Evolutionary conservation across 2,113 vertebrate genomes (phyloP).

Genomic region (Melanostigma gelatinosum): DNA sequence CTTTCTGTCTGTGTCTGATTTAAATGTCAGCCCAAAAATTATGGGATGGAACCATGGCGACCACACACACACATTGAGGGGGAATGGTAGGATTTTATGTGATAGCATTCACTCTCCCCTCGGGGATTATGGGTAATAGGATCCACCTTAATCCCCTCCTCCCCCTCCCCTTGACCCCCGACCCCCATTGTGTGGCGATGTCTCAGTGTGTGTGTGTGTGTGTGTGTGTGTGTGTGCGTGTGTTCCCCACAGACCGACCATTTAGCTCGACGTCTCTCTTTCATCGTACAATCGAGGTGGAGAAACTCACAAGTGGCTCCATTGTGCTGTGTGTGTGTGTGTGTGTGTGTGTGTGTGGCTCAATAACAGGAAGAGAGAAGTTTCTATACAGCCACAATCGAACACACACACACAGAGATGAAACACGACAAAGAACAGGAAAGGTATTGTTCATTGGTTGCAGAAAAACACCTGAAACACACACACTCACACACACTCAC

Average conservation of each 20-base stretch:
- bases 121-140: conserved; percentile 68
- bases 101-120: conserved; percentile 56
- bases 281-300: conserved; percentile 32
- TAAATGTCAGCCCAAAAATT: conserved; percentile 65
- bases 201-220: conserved; percentile 15
- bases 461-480: conserved; percentile 48
- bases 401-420: conserved; percentile 50
- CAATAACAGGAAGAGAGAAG: conserved; percentile 51
- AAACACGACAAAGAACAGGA: conserved; percentile 62
- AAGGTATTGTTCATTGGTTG: conserved; percentile 60
- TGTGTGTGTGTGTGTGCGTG: conserved; percentile 30
- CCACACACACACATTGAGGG: conserved; percentile 15
- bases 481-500: neutral
- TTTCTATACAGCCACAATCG: conserved; percentile 17
- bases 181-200: conserved; percentile 44
- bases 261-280: conserved; percentile 48
- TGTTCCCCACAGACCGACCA: conserved; percentile 21
- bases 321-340: conserved; percentile 32
- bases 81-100: conserved; percentile 61
- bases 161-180: conserved; percentile 47
- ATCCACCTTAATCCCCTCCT: conserved; percentile 52
- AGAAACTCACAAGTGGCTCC: conserved; percentile 59
- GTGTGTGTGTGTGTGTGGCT: conserved; percentile 5
- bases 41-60: conserved; percentile 52
- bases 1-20: conserved; percentile 31